A percentile compares a stretch with the other conserved stretches of the same genome.
These are phyloP conservation scores for Liopterus haemorrhoidalis DNA, from an alignment of 2,888 invertebrate genomes.

Conservation along the genomic window DNA sequence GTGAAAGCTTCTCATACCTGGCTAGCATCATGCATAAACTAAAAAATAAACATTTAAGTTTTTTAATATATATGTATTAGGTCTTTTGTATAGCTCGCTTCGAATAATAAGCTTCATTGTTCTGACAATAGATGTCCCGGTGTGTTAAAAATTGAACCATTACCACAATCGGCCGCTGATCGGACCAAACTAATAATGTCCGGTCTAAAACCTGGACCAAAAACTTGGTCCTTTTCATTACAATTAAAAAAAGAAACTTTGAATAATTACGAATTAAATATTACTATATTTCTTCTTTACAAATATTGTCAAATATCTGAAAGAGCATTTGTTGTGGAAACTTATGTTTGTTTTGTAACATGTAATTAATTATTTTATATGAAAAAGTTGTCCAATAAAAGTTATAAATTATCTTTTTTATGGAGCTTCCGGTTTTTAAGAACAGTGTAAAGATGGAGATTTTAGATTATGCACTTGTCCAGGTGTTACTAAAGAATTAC, in stretches of 20 bases:
- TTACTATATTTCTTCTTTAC: too few species aligned
- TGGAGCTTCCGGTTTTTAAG: too few species aligned
- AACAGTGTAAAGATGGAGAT: too few species aligned
- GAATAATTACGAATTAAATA: neutral
- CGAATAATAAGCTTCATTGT: slow-evolving; percentile 44
- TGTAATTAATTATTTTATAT: too few species aligned
- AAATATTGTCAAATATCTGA: too few species aligned
- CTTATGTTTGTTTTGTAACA: too few species aligned
- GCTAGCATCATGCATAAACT: slow-evolving; percentile 18
- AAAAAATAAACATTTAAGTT: slow-evolving; percentile 44
- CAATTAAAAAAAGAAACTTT: slow-evolving; percentile 8
- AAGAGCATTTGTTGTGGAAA: too few species aligned
- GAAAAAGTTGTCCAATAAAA: too few species aligned
- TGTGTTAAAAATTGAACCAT: slow-evolving; percentile 48
- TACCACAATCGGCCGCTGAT: slow-evolving; percentile 43
- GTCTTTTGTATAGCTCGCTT: slow-evolving; percentile 39
- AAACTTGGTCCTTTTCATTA: neutral
- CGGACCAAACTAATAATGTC: slow-evolving; percentile 18
- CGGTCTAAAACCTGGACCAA: neutral
- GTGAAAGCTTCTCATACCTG: too few species aligned
- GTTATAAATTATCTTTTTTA: too few species aligned
- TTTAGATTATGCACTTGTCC: too few species aligned
- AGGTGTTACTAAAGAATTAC: too few species aligned
- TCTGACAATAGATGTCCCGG: slow-evolving; percentile 46
- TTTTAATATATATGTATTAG: slow-evolving; percentile 47